A percentile compares a stretch with the other conserved stretches of the same genome.
These are phyloP conservation scores for Cebidichthys violaceus DNA, from an alignment of 2,113 vertebrate genomes.

Conservation along the genomic window DNA sequence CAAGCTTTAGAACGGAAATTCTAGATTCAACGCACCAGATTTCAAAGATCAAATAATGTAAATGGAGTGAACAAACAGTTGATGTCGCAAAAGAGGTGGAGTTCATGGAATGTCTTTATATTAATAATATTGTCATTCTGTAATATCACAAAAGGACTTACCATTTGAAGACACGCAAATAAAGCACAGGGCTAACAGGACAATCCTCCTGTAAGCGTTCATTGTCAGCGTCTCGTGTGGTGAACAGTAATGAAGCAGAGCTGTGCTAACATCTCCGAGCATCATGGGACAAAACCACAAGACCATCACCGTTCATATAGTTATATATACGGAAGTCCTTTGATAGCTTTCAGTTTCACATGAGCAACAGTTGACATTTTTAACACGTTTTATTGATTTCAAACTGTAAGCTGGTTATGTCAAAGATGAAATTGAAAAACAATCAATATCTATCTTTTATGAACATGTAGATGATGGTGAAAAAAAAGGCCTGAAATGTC, in stretches of 20 bases:
- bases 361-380: background rate
- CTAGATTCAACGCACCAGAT: background rate
- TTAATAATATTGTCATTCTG: background rate
- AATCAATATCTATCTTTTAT: background rate
- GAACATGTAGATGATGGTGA: background rate
- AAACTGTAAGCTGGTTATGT: background rate
- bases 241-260: background rate
- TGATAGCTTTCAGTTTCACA: background rate
- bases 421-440: background rate
- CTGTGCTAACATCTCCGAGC: background rate
- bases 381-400: background rate
- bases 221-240: slow-evolving; percentile 6
- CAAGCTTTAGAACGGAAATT: background rate
- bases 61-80: background rate
- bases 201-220: background rate
- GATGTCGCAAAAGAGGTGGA: background rate
- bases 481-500: background rate
- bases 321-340: background rate
- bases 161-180: slow-evolving; percentile 42
- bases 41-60: background rate
- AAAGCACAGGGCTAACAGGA: slow-evolving; percentile 42
- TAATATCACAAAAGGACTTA: slow-evolving; percentile 47
- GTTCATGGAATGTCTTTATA: background rate
- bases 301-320: background rate
- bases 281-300: slow-evolving; percentile 68